phyloP scores from a whole-genome alignment of 2,888 invertebrate genomes.

The Ophion ventricosus region DNA sequence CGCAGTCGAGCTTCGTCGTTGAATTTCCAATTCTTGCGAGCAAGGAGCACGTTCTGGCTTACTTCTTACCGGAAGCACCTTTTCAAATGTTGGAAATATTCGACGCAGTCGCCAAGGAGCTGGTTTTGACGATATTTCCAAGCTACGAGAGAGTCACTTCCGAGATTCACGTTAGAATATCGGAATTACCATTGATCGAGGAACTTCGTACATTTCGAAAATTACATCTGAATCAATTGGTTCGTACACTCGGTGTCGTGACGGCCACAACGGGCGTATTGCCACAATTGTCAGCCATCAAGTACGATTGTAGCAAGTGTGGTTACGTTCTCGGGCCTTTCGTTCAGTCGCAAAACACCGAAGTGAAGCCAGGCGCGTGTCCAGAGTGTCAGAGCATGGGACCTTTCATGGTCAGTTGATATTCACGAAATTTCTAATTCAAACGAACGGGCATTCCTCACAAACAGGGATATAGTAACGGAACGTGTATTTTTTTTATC shows the following conservation, averaged over 20 bases:
- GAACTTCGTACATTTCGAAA: constrained; percentile 96
- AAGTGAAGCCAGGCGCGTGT: constrained; percentile 98
- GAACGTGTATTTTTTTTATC: not conserved
- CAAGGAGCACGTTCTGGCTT: constrained; percentile 96
- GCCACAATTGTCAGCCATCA: constrained; percentile 97
- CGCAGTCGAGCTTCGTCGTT: constrained; percentile 92
- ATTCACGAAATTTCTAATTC: constrained; percentile 3
- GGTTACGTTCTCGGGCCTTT: constrained; percentile 98
- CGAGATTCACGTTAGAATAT: constrained; percentile 97
- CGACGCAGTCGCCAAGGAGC: constrained; percentile 96
- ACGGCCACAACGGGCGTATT: constrained; percentile 97
- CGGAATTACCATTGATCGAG: constrained; percentile 97
- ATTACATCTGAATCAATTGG: constrained; percentile 96
- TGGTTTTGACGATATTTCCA: constrained; percentile 97
- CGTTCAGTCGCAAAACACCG: constrained; percentile 95
- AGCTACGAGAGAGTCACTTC: constrained; percentile 97
- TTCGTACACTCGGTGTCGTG: constrained; percentile 96
- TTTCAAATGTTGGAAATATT: constrained; percentile 98
- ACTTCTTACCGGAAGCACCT: constrained; percentile 98
- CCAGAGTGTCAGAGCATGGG: constrained; percentile 99
- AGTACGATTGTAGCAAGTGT: constrained; percentile 98
- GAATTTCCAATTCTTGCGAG: constrained; percentile 96
- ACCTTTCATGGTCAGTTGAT: constrained; percentile 91
- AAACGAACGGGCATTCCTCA: not conserved
- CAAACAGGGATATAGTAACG: not conserved